Base-by-base conservation (phyloP, 2,797 vertebrate species). In the Siniperca undulata region DNA sequence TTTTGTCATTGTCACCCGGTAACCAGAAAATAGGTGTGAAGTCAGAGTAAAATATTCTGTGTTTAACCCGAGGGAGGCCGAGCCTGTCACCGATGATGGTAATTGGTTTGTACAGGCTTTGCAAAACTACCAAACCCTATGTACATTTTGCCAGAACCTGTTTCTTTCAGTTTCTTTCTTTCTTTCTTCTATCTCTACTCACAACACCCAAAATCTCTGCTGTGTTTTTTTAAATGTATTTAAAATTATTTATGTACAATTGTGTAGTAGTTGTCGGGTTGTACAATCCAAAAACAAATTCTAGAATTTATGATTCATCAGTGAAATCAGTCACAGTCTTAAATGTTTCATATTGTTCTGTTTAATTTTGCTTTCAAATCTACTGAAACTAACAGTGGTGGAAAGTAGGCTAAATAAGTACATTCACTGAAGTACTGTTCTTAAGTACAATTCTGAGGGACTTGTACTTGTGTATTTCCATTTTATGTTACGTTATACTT, bases 1-100 rank as follows among this genome's bases (percentile, higher is more conserved):
- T 61, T 87, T 83, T 82, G 46, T 85, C 24, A 81, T 74, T 83
- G 55, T 88, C 65, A 27, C 52, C 24, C 27, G 6, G 27, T 67
- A n/a, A 72, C 59, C n/a, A 82, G 50, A 81, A 74, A 85, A 72
- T 42, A 84, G 60, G 76, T 88, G 78, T 81, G 76, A 88, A 86
- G 78, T 82, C 88, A 86, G 3, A 9, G 7, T 58, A 44, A 77
- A 77, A 74, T 70, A 44, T 40, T 65, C 30, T 69, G 34, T 12
- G 34, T 80, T 70, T 61, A 66, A 74, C 5, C 81, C 0, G 7
- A 42, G 56, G 40, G 62, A 64, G 20, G 59, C 70, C 62, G n/a
- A 64, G 59, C 52, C 62, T 61, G 20, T 48, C 56, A 27, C 7
- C 0, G 0, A n/a, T 42, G 68, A 66, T 27, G 13, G 36, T 74